Evolutionary conservation across 2,888 invertebrate genomes (phyloP).

Genomic region (Troides aeacus): DNA sequence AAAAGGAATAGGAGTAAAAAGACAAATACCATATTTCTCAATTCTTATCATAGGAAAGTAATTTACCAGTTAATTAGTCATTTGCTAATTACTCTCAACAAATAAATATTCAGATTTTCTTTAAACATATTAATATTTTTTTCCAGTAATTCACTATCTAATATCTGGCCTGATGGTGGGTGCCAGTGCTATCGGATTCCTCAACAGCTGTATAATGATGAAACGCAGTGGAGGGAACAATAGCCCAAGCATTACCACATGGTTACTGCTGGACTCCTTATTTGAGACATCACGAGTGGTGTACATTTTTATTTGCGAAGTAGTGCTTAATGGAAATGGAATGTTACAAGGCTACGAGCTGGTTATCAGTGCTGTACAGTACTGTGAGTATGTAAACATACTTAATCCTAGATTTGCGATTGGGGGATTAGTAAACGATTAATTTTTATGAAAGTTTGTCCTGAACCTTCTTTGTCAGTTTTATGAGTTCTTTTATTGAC

Average conservation of each 20-base stretch:
- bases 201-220: constrained; percentile 65
- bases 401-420: neutral
- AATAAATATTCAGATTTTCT: no score
- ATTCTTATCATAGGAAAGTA: no score
- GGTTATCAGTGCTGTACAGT: constrained; percentile 62
- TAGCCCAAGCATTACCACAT: constrained; percentile 60
- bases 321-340: constrained; percentile 60
- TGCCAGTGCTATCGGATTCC: constrained; percentile 61
- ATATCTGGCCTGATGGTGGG: constrained; percentile 61
- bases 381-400: constrained; percentile 47
- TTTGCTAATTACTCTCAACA: no score
- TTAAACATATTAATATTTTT: neutral
- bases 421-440: no score
- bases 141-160: constrained; percentile 65
- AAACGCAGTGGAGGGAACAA: constrained; percentile 53
- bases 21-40: no score
- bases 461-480: no score
- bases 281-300: constrained; percentile 69
- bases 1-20: no score
- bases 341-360: constrained; percentile 61
- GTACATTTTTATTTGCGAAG: constrained; percentile 65
- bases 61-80: no score
- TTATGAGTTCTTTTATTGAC: no score
- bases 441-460: no score
- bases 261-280: constrained; percentile 68